Percentiles rank a stretch among this genome's conserved stretches.
These are phyloP conservation scores for Odobenus rosmarus DNA, from an alignment of 2,113 vertebrate genomes.

Conservation along the genomic window DNA sequence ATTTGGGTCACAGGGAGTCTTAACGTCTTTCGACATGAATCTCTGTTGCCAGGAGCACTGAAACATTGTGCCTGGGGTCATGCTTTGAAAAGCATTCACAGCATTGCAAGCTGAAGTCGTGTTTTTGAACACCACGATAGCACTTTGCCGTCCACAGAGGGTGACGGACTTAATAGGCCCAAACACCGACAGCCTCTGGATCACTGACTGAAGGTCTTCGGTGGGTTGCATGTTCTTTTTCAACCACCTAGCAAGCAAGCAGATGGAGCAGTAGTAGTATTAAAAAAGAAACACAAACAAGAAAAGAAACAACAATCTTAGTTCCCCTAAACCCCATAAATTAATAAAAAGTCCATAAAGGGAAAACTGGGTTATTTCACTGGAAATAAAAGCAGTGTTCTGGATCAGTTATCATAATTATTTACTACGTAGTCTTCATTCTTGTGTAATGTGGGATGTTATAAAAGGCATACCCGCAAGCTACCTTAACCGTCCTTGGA, in stretches of 20 bases:
- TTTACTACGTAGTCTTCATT: not conserved
- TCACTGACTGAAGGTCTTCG: not conserved
- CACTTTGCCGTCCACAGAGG: constrained; percentile 63
- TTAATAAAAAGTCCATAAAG: not conserved
- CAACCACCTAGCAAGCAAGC: constrained; percentile 63
- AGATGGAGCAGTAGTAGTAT: constrained; percentile 30
- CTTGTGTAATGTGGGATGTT: not conserved
- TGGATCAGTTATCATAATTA: not conserved
- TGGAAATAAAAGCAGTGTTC: not conserved
- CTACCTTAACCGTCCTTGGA: not conserved
- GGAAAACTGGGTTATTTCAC: not conserved
- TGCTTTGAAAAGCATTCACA: constrained; percentile 47
- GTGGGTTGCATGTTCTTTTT: constrained; percentile 58
- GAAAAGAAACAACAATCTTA: not conserved
- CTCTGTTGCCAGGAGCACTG: constrained; percentile 74
- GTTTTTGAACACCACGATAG: constrained; percentile 63
- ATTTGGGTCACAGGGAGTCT: not conserved
- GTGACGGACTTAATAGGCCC: constrained; percentile 56
- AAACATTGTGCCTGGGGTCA: not conserved
- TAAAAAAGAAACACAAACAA: constrained; percentile 58
- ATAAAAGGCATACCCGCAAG: not conserved
- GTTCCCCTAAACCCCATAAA: not conserved
- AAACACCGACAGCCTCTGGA: constrained; percentile 52
- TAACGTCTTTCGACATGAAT: constrained; percentile 69
- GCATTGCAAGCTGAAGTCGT: constrained; percentile 65